Base-by-base conservation (phyloP, 2,113 vertebrate species). In the Colius striatus region DNA sequence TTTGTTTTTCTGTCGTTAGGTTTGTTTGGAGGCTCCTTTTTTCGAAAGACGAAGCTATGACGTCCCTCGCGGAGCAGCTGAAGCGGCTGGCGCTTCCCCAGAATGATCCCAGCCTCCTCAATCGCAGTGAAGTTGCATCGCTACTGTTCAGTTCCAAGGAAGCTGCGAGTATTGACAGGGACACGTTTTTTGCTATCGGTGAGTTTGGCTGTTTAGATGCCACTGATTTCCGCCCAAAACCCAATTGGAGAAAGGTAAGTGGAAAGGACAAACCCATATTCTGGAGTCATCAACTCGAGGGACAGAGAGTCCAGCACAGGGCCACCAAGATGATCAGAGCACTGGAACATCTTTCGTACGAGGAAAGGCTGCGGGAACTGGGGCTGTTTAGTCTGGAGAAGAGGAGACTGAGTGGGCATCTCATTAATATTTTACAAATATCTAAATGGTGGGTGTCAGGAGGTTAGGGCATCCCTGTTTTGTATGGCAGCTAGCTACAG, bases 121-220 rank as follows among this genome's bases (percentile, higher is more conserved):
- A 88, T 4, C 98, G 98, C 58, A 97, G 85, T 54, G 98, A 98
- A 53, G 98, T 95, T 1, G 98, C 98, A 3, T 99, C 99, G 5
- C 95, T 99, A 50, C 98, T 99, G 27, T 99, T 99, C 77, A 98
- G 98, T 45, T 98, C 98, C 53, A 98, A 97, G 96, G 99, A 99
- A 77, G 99, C 99, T 2, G 99, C 99, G 0, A 66, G 80, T 11
- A 98, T 99, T 82, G 99, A 99, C 97, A 97, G 98, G 58, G 98
- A 98, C 93, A 99, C 98, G 13, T 99, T 99, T 90, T 99, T 98
- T 84, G 99, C 99, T 25, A 98, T 99, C 5, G 99, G 99, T 99
- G 91, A 98, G 98, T 92, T 32, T 6, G 27, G 34, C n/a, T 22
- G 5, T 13, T n/a, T 8, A 4, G 19, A 0, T 19, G 50, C 8